Evolutionary conservation across 2,888 invertebrate species (phyloP).

Genomic region (Macrosoma leucophasiata): DNA sequence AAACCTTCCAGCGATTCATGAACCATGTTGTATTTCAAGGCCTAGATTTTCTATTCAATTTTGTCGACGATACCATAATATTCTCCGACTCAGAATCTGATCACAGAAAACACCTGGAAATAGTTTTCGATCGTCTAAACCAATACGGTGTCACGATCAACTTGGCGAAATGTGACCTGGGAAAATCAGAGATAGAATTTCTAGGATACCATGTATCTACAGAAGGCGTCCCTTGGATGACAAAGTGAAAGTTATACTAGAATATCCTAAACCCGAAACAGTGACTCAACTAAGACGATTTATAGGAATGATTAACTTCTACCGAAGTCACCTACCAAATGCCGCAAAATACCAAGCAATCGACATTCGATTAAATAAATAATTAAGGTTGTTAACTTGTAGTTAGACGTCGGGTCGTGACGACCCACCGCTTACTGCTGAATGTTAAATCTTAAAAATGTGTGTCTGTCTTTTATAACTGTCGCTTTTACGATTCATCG

Average conservation of each 20-base stretch:
- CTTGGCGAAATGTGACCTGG: slow-evolving; percentile 16
- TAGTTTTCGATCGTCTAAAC: slow-evolving; percentile 19
- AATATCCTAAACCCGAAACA: slow-evolving; percentile 8
- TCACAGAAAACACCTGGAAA: slow-evolving; percentile 19
- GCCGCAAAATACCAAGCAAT: slow-evolving; percentile 5
- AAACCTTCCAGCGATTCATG: slow-evolving; percentile 9
- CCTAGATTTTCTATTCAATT: slow-evolving; percentile 9
- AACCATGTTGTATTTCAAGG: slow-evolving; percentile 9
- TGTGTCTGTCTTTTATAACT: no score
- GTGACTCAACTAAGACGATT: slow-evolving; percentile 4
- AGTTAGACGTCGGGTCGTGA: no score
- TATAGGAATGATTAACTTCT: slow-evolving; percentile 11
- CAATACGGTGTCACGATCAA: slow-evolving; percentile 22
- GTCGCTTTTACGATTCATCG: no score
- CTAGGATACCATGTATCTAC: slow-evolving; percentile 17
- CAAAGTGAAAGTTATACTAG: slow-evolving; percentile 14
- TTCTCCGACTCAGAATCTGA: slow-evolving; percentile 8
- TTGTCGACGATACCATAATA: slow-evolving; percentile 5
- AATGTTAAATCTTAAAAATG: no score
- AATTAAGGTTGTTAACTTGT: no score
- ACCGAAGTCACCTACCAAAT: slow-evolving; percentile 8
- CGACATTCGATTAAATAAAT: no score
- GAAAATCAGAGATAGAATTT: slow-evolving; percentile 15
- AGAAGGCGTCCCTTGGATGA: slow-evolving; percentile 24
- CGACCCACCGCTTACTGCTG: no score